Conservation (phyloP, 2,888 invertebrate species). For the Herminia tarsipennalis region DNA sequence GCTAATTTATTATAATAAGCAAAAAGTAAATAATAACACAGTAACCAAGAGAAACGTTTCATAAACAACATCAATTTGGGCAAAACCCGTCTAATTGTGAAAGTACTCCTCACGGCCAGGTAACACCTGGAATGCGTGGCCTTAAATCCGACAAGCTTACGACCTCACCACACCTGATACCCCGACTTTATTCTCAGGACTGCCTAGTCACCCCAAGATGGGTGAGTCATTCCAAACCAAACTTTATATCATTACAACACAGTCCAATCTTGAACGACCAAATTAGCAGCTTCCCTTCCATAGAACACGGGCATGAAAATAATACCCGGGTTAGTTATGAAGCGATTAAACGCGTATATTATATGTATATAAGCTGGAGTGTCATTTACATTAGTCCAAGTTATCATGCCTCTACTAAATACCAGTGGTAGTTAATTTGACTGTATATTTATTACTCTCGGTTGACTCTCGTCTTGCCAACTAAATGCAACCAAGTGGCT, state of each 20-base stretch:
- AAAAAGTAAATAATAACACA: constrained; percentile 30
- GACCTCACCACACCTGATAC: constrained; percentile 55
- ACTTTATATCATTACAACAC: constrained; percentile 12
- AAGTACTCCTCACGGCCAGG: constrained; percentile 46
- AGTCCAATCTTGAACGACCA: not conserved
- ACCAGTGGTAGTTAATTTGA: constrained; percentile 1
- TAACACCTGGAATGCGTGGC: constrained; percentile 59
- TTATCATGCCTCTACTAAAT: not conserved
- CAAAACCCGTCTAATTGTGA: constrained; percentile 42
- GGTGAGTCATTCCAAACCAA: constrained; percentile 14
- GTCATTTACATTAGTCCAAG: not conserved
- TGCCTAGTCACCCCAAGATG: constrained; percentile 2
- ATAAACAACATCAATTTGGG: constrained; percentile 46
- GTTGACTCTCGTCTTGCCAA: not conserved
- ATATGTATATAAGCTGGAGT: not conserved
- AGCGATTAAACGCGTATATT: not conserved
- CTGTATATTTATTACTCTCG: not conserved
- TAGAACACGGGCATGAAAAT: constrained; percentile 1
- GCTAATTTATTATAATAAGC: not conserved
- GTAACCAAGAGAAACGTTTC: constrained; percentile 17
- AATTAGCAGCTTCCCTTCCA: not conserved
- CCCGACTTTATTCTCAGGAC: constrained; percentile 43
- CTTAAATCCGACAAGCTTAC: constrained; percentile 58
- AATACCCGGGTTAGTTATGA: constrained; percentile 1
- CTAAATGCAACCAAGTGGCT: not conserved